These are phyloP conservation scores for Labroides dimidiatus DNA, from an alignment of 2,797 vertebrate species.

Conservation along the genomic window DNA sequence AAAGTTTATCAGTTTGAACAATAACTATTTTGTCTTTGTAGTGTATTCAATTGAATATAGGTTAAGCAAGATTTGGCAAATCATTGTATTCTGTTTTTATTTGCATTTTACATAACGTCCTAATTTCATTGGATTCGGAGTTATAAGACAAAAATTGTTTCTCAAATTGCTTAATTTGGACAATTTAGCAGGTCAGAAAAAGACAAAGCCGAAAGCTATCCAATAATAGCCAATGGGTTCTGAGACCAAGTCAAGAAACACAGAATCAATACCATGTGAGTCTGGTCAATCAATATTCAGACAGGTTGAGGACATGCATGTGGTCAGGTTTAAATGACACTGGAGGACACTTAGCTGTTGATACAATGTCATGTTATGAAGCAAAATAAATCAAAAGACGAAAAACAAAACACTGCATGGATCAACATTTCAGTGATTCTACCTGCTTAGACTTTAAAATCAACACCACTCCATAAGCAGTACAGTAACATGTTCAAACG, in stretches of 20 bases:
- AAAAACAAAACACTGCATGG: not conserved
- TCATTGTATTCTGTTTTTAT: too few relatives aligned
- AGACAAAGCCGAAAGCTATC: too few relatives aligned
- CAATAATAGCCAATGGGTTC: too few relatives aligned
- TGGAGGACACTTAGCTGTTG: constrained; percentile 46
- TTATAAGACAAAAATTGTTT: too few relatives aligned
- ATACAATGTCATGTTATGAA: constrained; percentile 49
- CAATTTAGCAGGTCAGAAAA: too few relatives aligned
- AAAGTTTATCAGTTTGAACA: too few relatives aligned
- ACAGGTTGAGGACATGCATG: constrained; percentile 38
- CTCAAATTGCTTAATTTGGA: too few relatives aligned
- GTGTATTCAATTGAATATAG: too few relatives aligned
- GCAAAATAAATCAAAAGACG: constrained; percentile 46
- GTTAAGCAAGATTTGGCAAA: too few relatives aligned
- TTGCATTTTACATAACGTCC: too few relatives aligned
- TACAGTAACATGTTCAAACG: constrained; percentile 5
- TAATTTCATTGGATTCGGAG: too few relatives aligned
- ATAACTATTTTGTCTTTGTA: too few relatives aligned
- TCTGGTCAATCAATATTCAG: constrained; percentile 52
- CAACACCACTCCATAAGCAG: constrained; percentile 32
- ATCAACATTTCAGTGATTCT: constrained; percentile 33
- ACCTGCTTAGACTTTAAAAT: constrained; percentile 22
- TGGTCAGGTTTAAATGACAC: constrained; percentile 21
- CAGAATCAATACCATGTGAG: constrained; percentile 55
- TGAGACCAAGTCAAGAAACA: constrained; percentile 10